These are phyloP conservation scores for Cyanistes caeruleus DNA, from an alignment of 2,113 vertebrate species.

Conservation along the genomic window DNA sequence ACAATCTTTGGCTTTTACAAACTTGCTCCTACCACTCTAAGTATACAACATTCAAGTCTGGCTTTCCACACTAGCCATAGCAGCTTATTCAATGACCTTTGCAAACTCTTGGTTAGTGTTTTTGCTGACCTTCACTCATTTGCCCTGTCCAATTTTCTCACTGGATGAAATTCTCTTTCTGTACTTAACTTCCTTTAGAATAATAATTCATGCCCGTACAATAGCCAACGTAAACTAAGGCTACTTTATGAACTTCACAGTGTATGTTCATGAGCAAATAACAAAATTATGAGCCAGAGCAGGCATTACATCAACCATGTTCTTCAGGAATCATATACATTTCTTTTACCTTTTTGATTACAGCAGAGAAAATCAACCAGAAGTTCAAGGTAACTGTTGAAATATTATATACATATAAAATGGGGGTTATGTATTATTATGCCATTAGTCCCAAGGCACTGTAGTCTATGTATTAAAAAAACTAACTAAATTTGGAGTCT, in stretches of 20 bases:
- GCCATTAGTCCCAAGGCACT: not conserved
- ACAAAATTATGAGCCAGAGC: not conserved
- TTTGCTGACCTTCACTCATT: not conserved
- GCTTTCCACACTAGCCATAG: not conserved
- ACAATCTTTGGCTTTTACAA: not conserved
- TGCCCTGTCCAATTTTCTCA: not conserved
- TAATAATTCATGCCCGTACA: not conserved
- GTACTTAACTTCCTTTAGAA: not conserved
- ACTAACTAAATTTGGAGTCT: not conserved
- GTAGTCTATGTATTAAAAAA: not conserved
- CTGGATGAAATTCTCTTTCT: not conserved
- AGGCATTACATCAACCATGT: not conserved
- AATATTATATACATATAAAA: not conserved
- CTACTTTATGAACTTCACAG: not conserved
- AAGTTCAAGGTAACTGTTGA: not conserved
- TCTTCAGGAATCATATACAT: not conserved
- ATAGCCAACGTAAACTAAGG: not conserved
- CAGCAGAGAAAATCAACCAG: not conserved
- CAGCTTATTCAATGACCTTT: not conserved
- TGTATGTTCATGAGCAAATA: not conserved
- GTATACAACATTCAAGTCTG: not conserved
- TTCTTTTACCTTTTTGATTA: not conserved
- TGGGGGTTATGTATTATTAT: not conserved
- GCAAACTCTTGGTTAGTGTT: not conserved
- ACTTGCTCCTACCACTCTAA: not conserved